phyloP scores from a whole-genome alignment of 2,797 vertebrate species.

The Clarias laeviceps region DNA sequence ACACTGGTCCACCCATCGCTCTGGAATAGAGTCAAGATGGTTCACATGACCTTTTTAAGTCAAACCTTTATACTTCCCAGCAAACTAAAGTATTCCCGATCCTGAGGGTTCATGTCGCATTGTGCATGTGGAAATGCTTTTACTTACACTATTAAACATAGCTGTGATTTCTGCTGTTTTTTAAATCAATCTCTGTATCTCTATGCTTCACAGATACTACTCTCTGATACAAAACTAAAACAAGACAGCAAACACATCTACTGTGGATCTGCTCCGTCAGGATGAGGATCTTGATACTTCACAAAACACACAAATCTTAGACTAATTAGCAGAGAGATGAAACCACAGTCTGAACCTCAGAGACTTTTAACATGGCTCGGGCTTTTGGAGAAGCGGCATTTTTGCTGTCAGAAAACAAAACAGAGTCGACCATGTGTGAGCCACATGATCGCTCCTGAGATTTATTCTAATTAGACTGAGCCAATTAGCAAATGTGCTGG shows the following conservation, averaged over 20 bases:
- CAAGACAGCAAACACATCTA: not conserved
- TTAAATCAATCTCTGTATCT: not conserved
- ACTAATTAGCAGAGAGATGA: constrained; percentile 42
- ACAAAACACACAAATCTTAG: constrained; percentile 11
- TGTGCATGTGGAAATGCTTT: no score
- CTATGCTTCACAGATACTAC: not conserved
- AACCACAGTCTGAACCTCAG: constrained; percentile 35
- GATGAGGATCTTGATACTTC: not conserved
- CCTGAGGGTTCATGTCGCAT: no score
- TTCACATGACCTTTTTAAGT: no score
- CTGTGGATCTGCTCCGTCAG: not conserved
- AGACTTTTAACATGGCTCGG: constrained; percentile 42
- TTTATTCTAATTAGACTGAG: constrained; percentile 44
- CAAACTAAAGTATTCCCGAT: no score
- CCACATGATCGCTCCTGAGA: constrained; percentile 42
- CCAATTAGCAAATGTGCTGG: constrained; percentile 43
- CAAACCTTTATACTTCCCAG: no score
- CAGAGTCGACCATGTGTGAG: constrained; percentile 27
- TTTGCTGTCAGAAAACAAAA: constrained; percentile 47
- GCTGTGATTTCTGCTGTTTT: no score
- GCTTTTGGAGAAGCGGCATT: constrained; percentile 21
- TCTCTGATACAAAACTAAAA: not conserved
- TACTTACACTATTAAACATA: no score
- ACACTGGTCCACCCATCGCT: no score
- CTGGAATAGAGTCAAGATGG: no score